A percentile compares a stretch with the other conserved stretches of the same genome.
Evolutionary conservation across 2,888 invertebrate species (phyloP).

Genomic region (Ophion ventricosus): DNA sequence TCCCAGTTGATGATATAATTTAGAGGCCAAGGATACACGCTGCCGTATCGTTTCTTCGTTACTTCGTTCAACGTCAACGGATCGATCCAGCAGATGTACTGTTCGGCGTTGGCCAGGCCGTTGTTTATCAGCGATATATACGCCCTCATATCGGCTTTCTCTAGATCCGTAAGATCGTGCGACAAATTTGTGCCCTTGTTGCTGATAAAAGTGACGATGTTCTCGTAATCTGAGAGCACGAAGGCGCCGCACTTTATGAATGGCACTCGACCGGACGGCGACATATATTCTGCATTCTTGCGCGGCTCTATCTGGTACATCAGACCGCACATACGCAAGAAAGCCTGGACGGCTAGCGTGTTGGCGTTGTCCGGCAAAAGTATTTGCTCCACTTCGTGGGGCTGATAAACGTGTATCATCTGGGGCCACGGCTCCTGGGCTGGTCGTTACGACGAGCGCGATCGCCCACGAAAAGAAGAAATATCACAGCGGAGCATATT

Average conservation of each 20-base stretch:
- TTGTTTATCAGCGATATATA: slow-evolving; percentile 96
- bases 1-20: slow-evolving; percentile 91
- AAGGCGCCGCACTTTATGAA: slow-evolving; percentile 96
- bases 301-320: slow-evolving; percentile 92
- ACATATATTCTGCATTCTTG: slow-evolving; percentile 98
- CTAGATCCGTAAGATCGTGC: slow-evolving; percentile 88
- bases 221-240: slow-evolving; percentile 95
- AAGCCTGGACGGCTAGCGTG: slow-evolving; percentile 96
- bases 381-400: slow-evolving; percentile 97
- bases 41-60: slow-evolving; percentile 93
- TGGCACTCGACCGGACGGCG: slow-evolving; percentile 96
- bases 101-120: slow-evolving; percentile 95
- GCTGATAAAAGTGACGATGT: slow-evolving; percentile 94
- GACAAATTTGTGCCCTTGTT: slow-evolving; percentile 93
- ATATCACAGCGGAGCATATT: neutral
- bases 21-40: slow-evolving; percentile 97
- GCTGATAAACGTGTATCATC: slow-evolving; percentile 93
- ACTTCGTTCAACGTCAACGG: slow-evolving; percentile 91
- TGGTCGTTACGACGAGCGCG: slow-evolving; percentile 79
- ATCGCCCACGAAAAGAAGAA: slow-evolving; percentile 1
- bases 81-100: slow-evolving; percentile 95
- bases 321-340: slow-evolving; percentile 95
- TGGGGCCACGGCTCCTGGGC: slow-evolving; percentile 96
- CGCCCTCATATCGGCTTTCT: slow-evolving; percentile 96
- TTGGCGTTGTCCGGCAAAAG: slow-evolving; percentile 96